Evolutionary conservation across 2,113 vertebrate species (phyloP), one percentile per base, ranked within the genome.

Genomic region (Nerophis lumbriciformis): DNA sequence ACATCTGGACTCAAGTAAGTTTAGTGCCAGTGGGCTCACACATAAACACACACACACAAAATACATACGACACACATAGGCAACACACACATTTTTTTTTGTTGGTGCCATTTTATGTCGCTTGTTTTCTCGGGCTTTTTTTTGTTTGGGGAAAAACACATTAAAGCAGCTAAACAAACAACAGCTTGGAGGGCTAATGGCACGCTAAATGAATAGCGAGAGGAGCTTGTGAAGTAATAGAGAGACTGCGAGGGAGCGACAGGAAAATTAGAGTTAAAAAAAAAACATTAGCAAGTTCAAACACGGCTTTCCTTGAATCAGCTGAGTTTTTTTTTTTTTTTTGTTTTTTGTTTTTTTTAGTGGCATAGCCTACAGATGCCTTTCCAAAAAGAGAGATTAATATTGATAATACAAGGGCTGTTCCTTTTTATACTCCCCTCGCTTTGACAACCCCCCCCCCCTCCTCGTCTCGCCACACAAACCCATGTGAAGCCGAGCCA

Each of bases 131-230:
- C 47, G 28, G 15, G 35, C 39, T 72, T 76, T 74, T 74, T 76
- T 61, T 76, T 63, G 35, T 56, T 61, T 16, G 16, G 4, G 57
- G 67, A 72, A 79, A 81, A 63, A 16, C 63, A 81, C 78, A 83
- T 86, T 80, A 81, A 83, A 83, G 80, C 66, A 60, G 59, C 53
- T 73, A 86, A 83, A 83, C 80, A 86, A 86, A 86, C 82, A 86
- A 84, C 84, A 86, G 84, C 84, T 84, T 84, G 82, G 77, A 71
- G 75, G 81, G 78, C 77, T 84, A 86, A 86, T 83, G 80, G 74
- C 73, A 82, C 45, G 50, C 74, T 79, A 73, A 84, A 86, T 72
- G 72, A 81, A 78, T 75, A 69, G 76, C 68, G 71, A 60, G 76
- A 79, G 68, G 58, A 68, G 63, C 65, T 67, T 63, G 37, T 71